Percentiles rank a stretch among this genome's conserved stretches.
phyloP scores from a whole-genome alignment of 1,140 invertebrate genomes.

The Hesperophylax magnus region DNA sequence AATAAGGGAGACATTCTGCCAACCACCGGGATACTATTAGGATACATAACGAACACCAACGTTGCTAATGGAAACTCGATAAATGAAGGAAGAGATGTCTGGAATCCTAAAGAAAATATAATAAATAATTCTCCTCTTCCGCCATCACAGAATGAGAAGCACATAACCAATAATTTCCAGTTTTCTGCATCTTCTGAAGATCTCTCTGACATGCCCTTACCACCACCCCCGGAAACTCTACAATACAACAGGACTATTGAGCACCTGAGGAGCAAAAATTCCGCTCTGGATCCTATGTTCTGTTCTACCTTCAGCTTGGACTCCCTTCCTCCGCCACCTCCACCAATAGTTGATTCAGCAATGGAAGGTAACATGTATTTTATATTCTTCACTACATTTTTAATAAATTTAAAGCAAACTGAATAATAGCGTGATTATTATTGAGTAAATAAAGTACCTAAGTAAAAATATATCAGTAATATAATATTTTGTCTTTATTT shows the following conservation, averaged over 20 bases:
- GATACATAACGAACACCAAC: constrained; percentile 41
- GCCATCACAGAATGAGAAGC: not conserved
- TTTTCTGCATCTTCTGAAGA: constrained; percentile 28
- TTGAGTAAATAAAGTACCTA: not conserved
- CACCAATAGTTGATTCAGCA: constrained; percentile 69
- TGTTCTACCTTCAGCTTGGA: constrained; percentile 83
- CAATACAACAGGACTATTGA: constrained; percentile 47
- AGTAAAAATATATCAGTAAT: too few relatives aligned
- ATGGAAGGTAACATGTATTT: constrained; percentile 57
- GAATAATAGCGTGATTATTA: constrained; percentile 42
- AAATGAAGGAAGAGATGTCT: not conserved
- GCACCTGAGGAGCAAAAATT: not conserved
- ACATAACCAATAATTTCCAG: not conserved
- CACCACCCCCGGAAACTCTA: constrained; percentile 71
- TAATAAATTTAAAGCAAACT: constrained; percentile 22
- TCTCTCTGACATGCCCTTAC: constrained; percentile 65
- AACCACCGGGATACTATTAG: constrained; percentile 42
- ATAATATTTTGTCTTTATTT: not conserved
- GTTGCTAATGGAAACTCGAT: constrained; percentile 15
- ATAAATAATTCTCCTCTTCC: not conserved
- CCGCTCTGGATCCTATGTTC: constrained; percentile 71
- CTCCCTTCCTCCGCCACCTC: constrained; percentile 83
- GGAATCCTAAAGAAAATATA: not conserved
- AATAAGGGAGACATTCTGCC: constrained; percentile 49
- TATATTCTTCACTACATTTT: constrained; percentile 13